Evolutionary conservation across 1,140 invertebrate genomes (phyloP).

Genomic region (Drosophila bocki): DNA sequence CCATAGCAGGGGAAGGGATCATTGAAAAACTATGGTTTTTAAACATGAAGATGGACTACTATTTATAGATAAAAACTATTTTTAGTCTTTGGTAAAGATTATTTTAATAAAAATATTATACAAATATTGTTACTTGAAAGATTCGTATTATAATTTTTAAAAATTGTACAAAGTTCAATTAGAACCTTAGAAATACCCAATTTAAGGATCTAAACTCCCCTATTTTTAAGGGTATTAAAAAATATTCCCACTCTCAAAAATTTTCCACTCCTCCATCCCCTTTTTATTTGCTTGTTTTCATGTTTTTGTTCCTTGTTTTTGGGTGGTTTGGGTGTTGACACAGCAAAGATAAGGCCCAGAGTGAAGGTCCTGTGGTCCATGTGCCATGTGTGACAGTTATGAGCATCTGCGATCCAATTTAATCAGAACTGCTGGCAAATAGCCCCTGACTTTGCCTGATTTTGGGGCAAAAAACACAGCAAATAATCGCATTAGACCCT

Average conservation of each 20-base stretch:
- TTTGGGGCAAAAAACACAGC: constrained; percentile 59
- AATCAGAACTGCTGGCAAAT: constrained; percentile 61
- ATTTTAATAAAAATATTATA: not conserved
- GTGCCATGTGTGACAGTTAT: constrained; percentile 75
- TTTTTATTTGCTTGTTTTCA: constrained; percentile 43
- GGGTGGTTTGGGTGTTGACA: constrained; percentile 67
- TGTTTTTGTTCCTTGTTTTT: constrained; percentile 45
- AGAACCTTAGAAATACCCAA: not conserved
- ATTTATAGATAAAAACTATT: not conserved
- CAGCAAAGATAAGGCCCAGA: constrained; percentile 13
- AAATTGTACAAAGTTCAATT: no score
- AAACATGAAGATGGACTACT: not conserved
- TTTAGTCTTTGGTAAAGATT: not conserved
- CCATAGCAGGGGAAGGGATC: not conserved
- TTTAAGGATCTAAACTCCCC: not conserved
- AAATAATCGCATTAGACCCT: constrained; percentile 70
- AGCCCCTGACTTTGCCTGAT: constrained; percentile 17
- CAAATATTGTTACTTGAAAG: no score
- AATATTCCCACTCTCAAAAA: not conserved
- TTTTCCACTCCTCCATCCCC: constrained; percentile 3
- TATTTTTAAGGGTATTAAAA: constrained; percentile 25
- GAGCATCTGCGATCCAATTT: constrained; percentile 75
- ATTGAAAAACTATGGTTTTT: not conserved
- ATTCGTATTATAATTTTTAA: no score
- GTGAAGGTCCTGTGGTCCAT: constrained; percentile 13